Percentiles rank a stretch among this genome's conserved stretches.
phyloP scores from a whole-genome alignment of 2,888 invertebrate genomes.

The Caenorhabditis sp. region DNA sequence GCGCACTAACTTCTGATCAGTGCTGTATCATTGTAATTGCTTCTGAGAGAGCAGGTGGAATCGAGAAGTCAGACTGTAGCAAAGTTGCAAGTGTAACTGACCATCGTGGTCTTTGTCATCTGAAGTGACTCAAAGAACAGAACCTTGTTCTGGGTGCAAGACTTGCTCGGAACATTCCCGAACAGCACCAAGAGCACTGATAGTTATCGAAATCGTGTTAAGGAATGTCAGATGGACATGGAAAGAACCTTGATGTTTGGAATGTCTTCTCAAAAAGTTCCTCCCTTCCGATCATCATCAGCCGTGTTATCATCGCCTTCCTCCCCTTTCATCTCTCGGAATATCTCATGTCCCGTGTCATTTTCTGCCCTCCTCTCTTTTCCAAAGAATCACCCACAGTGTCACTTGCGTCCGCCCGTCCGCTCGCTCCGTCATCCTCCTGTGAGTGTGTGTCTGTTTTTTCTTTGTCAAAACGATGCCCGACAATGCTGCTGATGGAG shows the following conservation, averaged over 20 bases:
- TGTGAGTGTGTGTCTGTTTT: slow-evolving; percentile 6
- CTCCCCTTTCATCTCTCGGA: not conserved
- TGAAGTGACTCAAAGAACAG: too few relatives aligned
- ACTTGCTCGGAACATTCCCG: not conserved
- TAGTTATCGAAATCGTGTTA: not conserved
- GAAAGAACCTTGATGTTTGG: not conserved
- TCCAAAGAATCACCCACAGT: slow-evolving; percentile 5
- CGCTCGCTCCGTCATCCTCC: not conserved
- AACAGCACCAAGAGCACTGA: too few relatives aligned
- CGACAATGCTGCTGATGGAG: not conserved
- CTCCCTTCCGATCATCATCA: not conserved
- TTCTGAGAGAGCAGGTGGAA: too few relatives aligned
- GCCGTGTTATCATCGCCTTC: not conserved
- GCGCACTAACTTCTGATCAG: too few relatives aligned
- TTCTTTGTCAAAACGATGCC: not conserved
- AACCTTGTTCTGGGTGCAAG: too few relatives aligned
- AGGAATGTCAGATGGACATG: not conserved
- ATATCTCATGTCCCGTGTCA: slow-evolving; percentile 10
- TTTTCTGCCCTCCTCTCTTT: not conserved
- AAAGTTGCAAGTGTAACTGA: too few relatives aligned
- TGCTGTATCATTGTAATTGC: too few relatives aligned
- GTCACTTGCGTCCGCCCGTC: not conserved
- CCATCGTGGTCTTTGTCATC: too few relatives aligned
- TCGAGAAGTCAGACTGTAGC: too few relatives aligned
- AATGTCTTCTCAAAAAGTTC: not conserved